These are phyloP conservation scores for Alectura lathami DNA, from an alignment of 2,113 vertebrate genomes.

Conservation along the genomic window DNA sequence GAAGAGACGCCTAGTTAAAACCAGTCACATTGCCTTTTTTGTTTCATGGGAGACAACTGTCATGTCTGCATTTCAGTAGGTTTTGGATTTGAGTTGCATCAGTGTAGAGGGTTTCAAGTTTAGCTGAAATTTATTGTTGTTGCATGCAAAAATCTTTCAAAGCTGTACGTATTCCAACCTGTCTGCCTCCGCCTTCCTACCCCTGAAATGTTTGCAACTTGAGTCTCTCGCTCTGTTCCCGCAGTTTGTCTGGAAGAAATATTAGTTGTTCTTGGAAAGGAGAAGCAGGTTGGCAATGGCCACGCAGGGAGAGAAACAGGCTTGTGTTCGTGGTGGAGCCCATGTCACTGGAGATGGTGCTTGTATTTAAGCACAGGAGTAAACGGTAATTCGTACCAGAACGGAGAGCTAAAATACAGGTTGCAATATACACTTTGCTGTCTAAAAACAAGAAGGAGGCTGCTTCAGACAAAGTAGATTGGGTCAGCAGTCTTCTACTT, in stretches of 20 bases:
- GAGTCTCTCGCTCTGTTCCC: not conserved
- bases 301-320: conserved; percentile 18
- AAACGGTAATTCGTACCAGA: conserved; percentile 25
- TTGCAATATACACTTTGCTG: not conserved
- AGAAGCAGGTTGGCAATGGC: conserved; percentile 54
- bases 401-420: not conserved
- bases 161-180: conserved; percentile 26
- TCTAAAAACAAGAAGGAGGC: not conserved
- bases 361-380: conserved; percentile 42
- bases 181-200: conserved; percentile 49
- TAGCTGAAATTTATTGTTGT: conserved; percentile 5
- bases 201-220: conserved; percentile 7
- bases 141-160: conserved; percentile 12
- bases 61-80: not conserved
- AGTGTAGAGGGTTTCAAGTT: not conserved
- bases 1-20: conserved; percentile 21
- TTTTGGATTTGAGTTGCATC: not conserved
- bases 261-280: conserved; percentile 62
- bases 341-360: conserved; percentile 58
- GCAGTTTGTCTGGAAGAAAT: conserved; percentile 29
- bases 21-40: conserved; percentile 1
- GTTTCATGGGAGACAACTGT: not conserved
- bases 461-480: not conserved
- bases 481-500: not conserved
- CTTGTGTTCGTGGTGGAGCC: conserved; percentile 71